Evolutionary conservation across 2,113 vertebrate genomes (phyloP), one percentile per base, ranked within the genome.

Genomic region (Nothocercus julius): DNA sequence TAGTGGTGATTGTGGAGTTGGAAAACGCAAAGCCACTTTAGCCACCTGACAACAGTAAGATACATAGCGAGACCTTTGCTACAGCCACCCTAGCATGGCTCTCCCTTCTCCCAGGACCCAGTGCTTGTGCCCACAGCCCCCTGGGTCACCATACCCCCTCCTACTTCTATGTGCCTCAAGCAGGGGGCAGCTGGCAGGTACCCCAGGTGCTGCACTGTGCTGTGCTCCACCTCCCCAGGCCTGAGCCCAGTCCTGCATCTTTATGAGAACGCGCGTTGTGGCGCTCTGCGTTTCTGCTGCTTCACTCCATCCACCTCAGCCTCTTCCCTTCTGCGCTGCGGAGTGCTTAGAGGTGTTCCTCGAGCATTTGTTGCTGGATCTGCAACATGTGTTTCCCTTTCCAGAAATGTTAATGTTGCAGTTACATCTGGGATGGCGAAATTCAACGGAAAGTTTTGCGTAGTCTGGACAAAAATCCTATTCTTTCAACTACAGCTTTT

Each of bases 391-490:
- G 47, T 61, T 67, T 91, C 25, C 49, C 25, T 11, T 84, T 54
- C 64, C n/a, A 94, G 74, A 74, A 89, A 82, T 21, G 44, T 56
- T 81, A 74, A 56, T 3, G 12, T 30, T 2, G 1, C 40, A 47
- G 21, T 38, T 51, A 11, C 1, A 7, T 36, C 25, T 1, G 1
- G 16, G 40, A 25, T 27, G 45, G 18, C 0, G 1, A 25, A 7
- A 56, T 69, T 73, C 53, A 69, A 0, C 1, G 1, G 10, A 68
- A 90, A 86, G 32, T 84, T 67, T 40, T 81, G 74, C 22, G 7
- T 1, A 13, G 58, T 8, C 82, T 54, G 51, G 25, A 64, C 72
- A 88, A 58, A 44, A 85, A 86, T 68, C 32, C 22, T 27, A 6
- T 27, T 90, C 44, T 19, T 56, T 56, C 79, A 38, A 27, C 44